Percentiles rank a stretch among this genome's conserved stretches.
phyloP scores from a whole-genome alignment of 2,797 vertebrate species.

The Coluber constrictor region DNA sequence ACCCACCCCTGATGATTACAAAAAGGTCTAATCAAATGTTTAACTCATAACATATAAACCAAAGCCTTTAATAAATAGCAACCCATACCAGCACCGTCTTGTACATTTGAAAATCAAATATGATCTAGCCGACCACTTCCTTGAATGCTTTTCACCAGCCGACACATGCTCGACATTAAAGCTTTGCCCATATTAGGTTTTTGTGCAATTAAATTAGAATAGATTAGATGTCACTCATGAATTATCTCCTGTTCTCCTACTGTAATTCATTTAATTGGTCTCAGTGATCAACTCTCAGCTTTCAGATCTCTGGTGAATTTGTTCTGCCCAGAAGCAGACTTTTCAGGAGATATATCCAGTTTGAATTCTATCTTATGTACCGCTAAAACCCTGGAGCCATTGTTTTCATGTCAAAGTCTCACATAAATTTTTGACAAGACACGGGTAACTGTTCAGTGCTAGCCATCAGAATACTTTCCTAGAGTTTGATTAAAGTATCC shows the following conservation, averaged over 20 bases:
- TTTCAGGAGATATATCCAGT: conserved; percentile 53
- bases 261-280: conserved; percentile 63
- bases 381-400: not conserved
- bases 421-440: conserved; percentile 45
- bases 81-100: not conserved
- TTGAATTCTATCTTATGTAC: conserved; percentile 30
- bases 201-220: conserved; percentile 61
- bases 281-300: conserved; percentile 52
- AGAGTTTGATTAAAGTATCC: not conserved
- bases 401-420: conserved; percentile 31
- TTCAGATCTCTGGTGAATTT: conserved; percentile 62
- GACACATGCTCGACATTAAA: conserved; percentile 29
- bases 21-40: not conserved
- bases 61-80: not conserved
- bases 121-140: not conserved
- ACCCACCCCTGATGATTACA: not conserved
- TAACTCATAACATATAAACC: not conserved
- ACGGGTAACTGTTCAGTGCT: conserved; percentile 25
- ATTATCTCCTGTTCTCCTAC: conserved; percentile 58
- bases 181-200: conserved; percentile 38
- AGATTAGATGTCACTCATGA: conserved; percentile 59
- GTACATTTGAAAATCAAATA: conserved; percentile 1
- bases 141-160: conserved; percentile 19
- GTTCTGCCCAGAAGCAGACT: conserved; percentile 50
- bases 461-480: conserved; percentile 22